Conservation (phyloP, 2,888 invertebrate genomes). For the Micoletzkya japonica region DNA sequence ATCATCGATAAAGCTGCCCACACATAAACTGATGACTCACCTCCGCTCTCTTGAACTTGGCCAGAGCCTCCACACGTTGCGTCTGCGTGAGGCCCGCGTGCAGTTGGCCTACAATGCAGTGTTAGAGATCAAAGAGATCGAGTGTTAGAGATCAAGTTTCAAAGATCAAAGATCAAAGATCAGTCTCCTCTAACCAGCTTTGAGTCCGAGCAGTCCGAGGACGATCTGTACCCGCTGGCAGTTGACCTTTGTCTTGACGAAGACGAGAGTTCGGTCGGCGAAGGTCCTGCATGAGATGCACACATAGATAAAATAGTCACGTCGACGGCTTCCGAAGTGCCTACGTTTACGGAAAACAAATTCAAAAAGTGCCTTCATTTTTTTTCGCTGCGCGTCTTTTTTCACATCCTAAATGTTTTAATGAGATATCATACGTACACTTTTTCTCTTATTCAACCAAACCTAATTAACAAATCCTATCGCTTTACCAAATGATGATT, state of each 20-base stretch:
- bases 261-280: constrained; percentile 86
- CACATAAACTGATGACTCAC: too few species aligned
- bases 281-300: constrained; percentile 81
- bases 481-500: too few species aligned
- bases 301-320: too few species aligned
- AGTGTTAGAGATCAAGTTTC: background rate
- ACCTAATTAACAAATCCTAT: too few species aligned
- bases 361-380: too few species aligned
- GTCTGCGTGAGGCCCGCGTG: constrained; percentile 96
- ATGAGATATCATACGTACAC: too few species aligned
- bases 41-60: constrained; percentile 57
- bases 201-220: constrained; percentile 84
- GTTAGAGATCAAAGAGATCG: background rate
- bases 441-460: too few species aligned
- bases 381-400: too few species aligned
- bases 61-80: constrained; percentile 66
- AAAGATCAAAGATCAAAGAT: background rate
- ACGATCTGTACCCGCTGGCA: constrained; percentile 91
- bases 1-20: too few species aligned
- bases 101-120: constrained; percentile 74
- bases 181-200: constrained; percentile 65
- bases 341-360: too few species aligned
- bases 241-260: constrained; percentile 93
- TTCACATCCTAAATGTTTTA: too few species aligned
- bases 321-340: too few species aligned